These are phyloP conservation scores for Spheniscus humboldti DNA, from an alignment of 2,797 vertebrate genomes.

Conservation along the genomic window DNA sequence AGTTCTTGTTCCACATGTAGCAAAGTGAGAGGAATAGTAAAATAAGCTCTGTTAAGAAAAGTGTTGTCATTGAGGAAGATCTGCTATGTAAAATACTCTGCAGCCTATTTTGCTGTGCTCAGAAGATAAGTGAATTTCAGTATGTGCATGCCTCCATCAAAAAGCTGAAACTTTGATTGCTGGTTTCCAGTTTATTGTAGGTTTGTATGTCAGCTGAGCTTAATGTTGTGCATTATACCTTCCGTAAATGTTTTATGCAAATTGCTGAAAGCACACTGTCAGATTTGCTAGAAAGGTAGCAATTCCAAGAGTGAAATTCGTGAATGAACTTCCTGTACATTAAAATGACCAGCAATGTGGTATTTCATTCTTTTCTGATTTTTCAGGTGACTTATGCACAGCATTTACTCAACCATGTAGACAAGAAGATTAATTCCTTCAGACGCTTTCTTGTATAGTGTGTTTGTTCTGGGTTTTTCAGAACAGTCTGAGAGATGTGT, in stretches of 20 bases:
- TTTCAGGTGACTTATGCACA: background rate
- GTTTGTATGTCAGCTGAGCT: background rate
- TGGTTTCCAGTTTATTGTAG: background rate
- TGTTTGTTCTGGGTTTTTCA: background rate
- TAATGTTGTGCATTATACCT: background rate
- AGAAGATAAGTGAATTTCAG: background rate
- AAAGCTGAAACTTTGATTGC: background rate
- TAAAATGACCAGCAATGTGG: background rate
- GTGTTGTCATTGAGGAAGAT: background rate
- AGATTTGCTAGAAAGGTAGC: background rate
- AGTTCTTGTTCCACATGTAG: background rate
- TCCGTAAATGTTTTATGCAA: background rate
- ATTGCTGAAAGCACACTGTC: background rate
- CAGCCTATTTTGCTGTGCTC: background rate
- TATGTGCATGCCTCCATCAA: background rate
- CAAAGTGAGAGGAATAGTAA: background rate
- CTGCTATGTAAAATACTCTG: background rate
- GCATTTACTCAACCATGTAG: background rate
- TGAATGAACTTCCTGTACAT: background rate
- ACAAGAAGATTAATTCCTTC: background rate
- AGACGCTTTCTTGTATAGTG: background rate
- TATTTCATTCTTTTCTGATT: background rate
- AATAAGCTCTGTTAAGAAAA: background rate
- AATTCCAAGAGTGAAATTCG: background rate
- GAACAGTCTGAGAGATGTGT: background rate